These are phyloP conservation scores for Ditylenchus weischeri DNA, from an alignment of 2,888 invertebrate species.

Conservation along the genomic window DNA sequence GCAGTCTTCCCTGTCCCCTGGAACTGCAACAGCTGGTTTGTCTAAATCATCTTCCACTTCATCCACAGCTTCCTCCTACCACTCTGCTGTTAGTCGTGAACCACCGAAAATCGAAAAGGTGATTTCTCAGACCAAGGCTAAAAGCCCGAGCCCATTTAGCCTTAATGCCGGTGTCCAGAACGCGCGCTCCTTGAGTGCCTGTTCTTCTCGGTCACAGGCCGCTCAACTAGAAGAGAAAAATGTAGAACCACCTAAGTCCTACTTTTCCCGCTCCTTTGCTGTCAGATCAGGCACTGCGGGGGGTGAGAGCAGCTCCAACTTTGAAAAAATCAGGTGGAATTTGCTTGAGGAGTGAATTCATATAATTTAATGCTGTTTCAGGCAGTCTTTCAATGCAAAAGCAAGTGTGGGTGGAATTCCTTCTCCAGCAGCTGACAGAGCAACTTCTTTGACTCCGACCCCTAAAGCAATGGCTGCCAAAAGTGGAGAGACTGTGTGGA, in stretches of 20 bases:
- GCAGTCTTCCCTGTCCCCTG: not conserved
- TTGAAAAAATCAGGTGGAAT: conserved; percentile 4
- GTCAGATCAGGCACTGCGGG: conserved; percentile 8
- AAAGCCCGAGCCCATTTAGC: not conserved
- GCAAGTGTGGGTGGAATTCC: not conserved
- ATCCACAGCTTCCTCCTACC: conserved; percentile 3
- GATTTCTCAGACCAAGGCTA: not conserved
- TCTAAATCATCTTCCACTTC: not conserved
- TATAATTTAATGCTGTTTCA: not conserved
- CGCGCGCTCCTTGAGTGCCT: not conserved
- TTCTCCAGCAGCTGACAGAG: not conserved
- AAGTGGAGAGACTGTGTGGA: conserved; percentile 2
- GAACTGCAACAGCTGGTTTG: not conserved
- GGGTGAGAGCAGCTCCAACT: conserved; percentile 1
- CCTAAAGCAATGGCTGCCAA: not conserved
- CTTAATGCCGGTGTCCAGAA: not conserved
- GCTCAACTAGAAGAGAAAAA: not conserved
- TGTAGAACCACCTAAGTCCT: not conserved
- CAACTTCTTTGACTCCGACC: not conserved
- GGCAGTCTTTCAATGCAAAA: conserved; percentile 1
- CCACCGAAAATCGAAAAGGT: not conserved
- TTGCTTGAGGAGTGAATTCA: not conserved
- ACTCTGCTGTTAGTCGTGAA: conserved; percentile 5
- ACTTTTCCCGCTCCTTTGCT: not conserved
- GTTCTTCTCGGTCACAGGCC: not conserved